These are phyloP conservation scores for Drosophila subquinaria DNA, from an alignment of 2,888 invertebrate genomes.

Conservation along the genomic window DNA sequence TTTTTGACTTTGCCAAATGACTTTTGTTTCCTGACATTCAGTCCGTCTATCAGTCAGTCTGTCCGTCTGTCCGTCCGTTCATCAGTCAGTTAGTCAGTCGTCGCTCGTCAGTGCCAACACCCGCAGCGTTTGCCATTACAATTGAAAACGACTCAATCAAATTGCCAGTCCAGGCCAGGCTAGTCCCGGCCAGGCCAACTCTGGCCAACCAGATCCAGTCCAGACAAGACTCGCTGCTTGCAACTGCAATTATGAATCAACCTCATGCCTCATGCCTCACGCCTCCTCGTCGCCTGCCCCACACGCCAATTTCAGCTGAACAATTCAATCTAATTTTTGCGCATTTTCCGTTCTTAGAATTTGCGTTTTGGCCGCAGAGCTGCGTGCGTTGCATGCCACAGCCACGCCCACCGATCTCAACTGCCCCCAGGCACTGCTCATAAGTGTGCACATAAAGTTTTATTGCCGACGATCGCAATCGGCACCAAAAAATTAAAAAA, in stretches of 20 bases:
- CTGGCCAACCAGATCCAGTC: slow-evolving; percentile 41
- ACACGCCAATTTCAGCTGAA: slow-evolving; percentile 50
- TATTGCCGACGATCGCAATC: slow-evolving; percentile 68
- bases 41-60: slow-evolving; percentile 11
- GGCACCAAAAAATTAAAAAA: slow-evolving; percentile 24
- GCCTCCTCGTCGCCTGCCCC: background rate
- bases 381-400: slow-evolving; percentile 63
- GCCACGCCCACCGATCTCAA: slow-evolving; percentile 47
- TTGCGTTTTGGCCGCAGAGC: slow-evolving; percentile 57
- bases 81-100: slow-evolving; percentile 17
- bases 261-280: background rate
- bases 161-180: slow-evolving; percentile 53
- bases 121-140: slow-evolving; percentile 76
- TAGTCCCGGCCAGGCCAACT: slow-evolving; percentile 11
- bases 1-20: slow-evolving; percentile 68
- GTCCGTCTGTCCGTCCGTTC: slow-evolving; percentile 23
- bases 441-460: slow-evolving; percentile 73
- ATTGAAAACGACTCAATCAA: slow-evolving; percentile 81
- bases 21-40: slow-evolving; percentile 56
- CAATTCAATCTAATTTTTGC: slow-evolving; percentile 78
- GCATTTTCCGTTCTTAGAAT: slow-evolving; percentile 71
- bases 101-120: slow-evolving; percentile 74
- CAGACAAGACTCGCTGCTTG: slow-evolving; percentile 32
- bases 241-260: slow-evolving; percentile 67
- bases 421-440: slow-evolving; percentile 49